Evolutionary conservation across 2,113 vertebrate species (phyloP).

Genomic region (Laterallus jamaicensis): DNA sequence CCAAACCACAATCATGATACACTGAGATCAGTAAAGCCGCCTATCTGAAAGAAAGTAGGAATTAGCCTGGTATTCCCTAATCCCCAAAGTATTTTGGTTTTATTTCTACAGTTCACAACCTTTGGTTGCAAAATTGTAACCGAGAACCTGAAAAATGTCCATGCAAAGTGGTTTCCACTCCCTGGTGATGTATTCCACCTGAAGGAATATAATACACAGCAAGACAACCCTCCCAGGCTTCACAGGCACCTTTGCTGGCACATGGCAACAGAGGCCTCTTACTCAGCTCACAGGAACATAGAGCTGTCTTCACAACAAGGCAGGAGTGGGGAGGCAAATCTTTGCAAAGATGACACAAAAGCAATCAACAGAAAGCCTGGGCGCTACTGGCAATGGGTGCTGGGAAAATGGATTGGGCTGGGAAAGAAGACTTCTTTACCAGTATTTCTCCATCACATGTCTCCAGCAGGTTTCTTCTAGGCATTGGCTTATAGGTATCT

Average conservation of each 20-base stretch:
- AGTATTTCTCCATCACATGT: not conserved
- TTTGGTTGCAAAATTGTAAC: not conserved
- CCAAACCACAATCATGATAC: too few species aligned
- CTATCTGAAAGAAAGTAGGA: not conserved
- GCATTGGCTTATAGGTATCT: not conserved
- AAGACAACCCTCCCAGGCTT: not conserved
- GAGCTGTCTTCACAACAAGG: not conserved
- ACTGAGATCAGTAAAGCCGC: not conserved
- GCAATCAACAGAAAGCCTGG: not conserved
- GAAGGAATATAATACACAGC: too few species aligned
- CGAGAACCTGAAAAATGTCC: not conserved
- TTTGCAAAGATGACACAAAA: not conserved
- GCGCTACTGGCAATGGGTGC: not conserved
- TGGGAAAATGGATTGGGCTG: not conserved
- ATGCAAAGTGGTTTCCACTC: not conserved
- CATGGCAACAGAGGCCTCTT: not conserved
- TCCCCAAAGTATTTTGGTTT: not conserved
- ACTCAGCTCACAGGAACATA: not conserved
- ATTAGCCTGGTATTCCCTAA: not conserved
- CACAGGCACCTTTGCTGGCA: not conserved
- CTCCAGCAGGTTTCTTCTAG: not conserved
- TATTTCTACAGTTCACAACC: not conserved
- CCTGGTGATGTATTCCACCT: not conserved
- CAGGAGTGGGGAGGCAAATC: fast-evolving
- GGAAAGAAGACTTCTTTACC: not conserved